Evolutionary conservation across 1,140 invertebrate genomes (phyloP).

Genomic region (Diachasmimorpha longicaudata): DNA sequence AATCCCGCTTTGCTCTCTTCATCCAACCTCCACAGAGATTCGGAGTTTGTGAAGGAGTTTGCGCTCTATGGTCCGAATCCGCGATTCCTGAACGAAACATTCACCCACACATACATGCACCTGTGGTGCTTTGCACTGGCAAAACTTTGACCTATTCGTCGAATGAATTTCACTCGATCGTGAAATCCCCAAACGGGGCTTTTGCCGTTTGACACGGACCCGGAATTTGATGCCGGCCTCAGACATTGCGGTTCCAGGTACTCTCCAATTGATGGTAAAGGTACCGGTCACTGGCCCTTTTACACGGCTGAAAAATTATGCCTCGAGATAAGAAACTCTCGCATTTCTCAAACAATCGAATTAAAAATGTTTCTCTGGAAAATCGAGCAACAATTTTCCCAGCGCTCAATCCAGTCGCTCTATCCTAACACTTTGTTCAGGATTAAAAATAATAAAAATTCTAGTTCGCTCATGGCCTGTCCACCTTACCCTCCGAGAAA

Average conservation of each 20-base stretch:
- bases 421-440: too few relatives aligned
- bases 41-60: conserved; percentile 11
- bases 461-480: too few relatives aligned
- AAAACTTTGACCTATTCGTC: conserved; percentile 13
- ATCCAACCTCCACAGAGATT: neutral
- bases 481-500: too few relatives aligned
- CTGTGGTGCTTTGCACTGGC: neutral
- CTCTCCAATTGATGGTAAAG: neutral
- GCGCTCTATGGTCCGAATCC: neutral
- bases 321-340: too few relatives aligned
- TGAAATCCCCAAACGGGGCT: conserved; percentile 11
- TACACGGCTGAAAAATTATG: neutral
- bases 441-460: too few relatives aligned
- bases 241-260: neutral
- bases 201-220: neutral
- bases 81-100: conserved; percentile 6
- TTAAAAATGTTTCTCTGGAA: too few relatives aligned
- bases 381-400: too few relatives aligned
- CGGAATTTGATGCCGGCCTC: neutral
- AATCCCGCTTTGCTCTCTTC: neutral
- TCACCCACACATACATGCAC: neutral
- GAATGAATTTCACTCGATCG: conserved; percentile 7
- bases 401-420: too few relatives aligned
- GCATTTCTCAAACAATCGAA: too few relatives aligned
- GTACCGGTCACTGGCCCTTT: neutral